phyloP scores from a whole-genome alignment of 2,888 invertebrate genomes.

The Ochropleura plecta region DNA sequence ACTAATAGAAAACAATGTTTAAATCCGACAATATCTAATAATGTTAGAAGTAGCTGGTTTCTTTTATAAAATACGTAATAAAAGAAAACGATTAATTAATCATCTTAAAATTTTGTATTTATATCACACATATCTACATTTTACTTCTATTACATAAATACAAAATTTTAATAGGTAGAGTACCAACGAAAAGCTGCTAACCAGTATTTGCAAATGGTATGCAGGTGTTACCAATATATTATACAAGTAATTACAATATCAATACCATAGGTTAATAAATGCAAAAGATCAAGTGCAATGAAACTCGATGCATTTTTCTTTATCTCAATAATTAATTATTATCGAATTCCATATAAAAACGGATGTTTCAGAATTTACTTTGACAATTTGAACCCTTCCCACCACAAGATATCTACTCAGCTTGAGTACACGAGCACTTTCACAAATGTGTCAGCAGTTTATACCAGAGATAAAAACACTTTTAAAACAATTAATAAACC shows the following conservation, averaged over 20 bases:
- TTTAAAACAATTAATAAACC: conserved; percentile 89
- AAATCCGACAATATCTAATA: conserved; percentile 85
- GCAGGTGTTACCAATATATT: conserved; percentile 89
- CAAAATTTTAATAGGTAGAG: conserved; percentile 89
- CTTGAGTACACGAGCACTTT: conserved; percentile 82
- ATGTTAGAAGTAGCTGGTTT: conserved; percentile 85
- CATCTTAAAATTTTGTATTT: conserved; percentile 91
- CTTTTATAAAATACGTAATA: conserved; percentile 85
- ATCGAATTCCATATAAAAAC: conserved; percentile 83
- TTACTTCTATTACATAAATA: conserved; percentile 91
- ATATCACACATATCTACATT: conserved; percentile 91
- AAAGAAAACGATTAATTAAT: conserved; percentile 88
- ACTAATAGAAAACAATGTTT: conserved; percentile 88
- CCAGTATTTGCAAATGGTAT: conserved; percentile 89
- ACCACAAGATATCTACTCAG: conserved; percentile 78
- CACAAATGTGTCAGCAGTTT: conserved; percentile 83
- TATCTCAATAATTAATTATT: conserved; percentile 79
- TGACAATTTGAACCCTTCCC: conserved; percentile 80
- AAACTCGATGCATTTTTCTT: conserved; percentile 83
- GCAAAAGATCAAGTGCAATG: conserved; percentile 91
- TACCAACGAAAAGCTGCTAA: conserved; percentile 90
- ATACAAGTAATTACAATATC: conserved; percentile 91
- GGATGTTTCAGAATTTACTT: conserved; percentile 76
- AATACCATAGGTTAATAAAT: conserved; percentile 91
- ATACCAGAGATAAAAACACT: conserved; percentile 88